A percentile compares a stretch with the other conserved stretches of the same genome.
These are phyloP conservation scores for Echinops telfairi DNA, from an alignment of 2,113 vertebrate genomes.

Conservation along the genomic window DNA sequence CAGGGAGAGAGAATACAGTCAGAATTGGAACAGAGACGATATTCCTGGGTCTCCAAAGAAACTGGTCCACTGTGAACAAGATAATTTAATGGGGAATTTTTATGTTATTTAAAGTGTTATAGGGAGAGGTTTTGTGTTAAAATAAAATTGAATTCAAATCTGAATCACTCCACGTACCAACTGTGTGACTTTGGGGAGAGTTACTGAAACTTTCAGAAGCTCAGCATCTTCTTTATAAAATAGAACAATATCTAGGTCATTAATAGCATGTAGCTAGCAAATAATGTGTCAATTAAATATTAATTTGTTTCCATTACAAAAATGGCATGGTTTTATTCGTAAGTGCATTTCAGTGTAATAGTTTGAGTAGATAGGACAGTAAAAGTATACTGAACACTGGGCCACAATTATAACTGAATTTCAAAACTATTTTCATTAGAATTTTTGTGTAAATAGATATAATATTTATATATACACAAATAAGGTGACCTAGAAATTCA, in stretches of 20 bases:
- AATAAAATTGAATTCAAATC: constrained; percentile 22
- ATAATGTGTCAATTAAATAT: not conserved
- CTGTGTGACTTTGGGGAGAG: not conserved
- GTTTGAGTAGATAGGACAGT: not conserved
- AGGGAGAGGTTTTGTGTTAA: not conserved
- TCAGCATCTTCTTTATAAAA: not conserved
- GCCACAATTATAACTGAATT: not conserved
- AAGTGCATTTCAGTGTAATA: not conserved
- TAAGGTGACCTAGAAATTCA: too few species aligned
- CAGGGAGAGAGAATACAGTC: not conserved
- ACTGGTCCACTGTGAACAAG: not conserved
- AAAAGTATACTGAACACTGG: not conserved
- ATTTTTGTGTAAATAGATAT: too few species aligned
- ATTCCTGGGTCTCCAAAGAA: not conserved
- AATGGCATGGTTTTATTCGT: not conserved
- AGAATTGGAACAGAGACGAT: not conserved
- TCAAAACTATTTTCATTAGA: not conserved
- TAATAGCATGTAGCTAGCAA: not conserved
- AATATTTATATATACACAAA: too few species aligned
- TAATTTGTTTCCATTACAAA: not conserved
- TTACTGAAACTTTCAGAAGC: not conserved
- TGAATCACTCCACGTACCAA: not conserved
- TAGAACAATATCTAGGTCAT: not conserved
- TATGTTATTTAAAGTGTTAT: not conserved
- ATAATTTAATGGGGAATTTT: not conserved